Evolutionary conservation across 2,797 vertebrate genomes (phyloP).

Genomic region (Oreochromis grahami): DNA sequence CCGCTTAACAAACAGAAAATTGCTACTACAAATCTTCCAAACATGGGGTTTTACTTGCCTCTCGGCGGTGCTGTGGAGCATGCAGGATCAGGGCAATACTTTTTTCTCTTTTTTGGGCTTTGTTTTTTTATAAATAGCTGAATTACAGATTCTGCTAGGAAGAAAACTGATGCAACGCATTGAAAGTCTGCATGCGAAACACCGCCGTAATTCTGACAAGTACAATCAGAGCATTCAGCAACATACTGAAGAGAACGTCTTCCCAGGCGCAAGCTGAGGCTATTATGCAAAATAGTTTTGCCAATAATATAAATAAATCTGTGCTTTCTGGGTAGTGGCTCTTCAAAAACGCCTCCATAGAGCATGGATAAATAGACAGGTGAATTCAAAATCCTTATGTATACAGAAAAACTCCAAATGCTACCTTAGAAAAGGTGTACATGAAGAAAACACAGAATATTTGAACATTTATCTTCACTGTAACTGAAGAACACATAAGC

Average conservation of each 20-base stretch:
- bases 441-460: not conserved
- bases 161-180: slow-evolving; percentile 53
- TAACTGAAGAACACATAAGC: not conserved
- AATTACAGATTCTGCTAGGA: slow-evolving; percentile 19
- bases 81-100: slow-evolving; percentile 22
- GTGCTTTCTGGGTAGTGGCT: not conserved
- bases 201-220: slow-evolving; percentile 24
- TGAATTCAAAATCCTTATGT: not conserved
- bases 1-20: slow-evolving; percentile 32
- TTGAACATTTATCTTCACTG: not conserved
- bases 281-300: not conserved
- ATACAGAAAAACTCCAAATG: not conserved
- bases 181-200: slow-evolving; percentile 43
- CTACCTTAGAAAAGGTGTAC: not conserved
- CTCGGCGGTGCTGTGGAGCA: slow-evolving; percentile 18
- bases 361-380: not conserved
- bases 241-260: not conserved
- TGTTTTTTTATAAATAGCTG: slow-evolving; percentile 39
- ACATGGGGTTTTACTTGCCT: slow-evolving; percentile 32
- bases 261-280: not conserved
- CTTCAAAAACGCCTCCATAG: not conserved
- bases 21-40: slow-evolving; percentile 48
- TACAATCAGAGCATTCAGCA: not conserved
- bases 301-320: not conserved
- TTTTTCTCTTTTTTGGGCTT: not conserved